A percentile compares a stretch with the other conserved stretches of the same genome.
phyloP scores from a whole-genome alignment of 2,113 vertebrate genomes.

The Trichomycterus rosablanca region DNA sequence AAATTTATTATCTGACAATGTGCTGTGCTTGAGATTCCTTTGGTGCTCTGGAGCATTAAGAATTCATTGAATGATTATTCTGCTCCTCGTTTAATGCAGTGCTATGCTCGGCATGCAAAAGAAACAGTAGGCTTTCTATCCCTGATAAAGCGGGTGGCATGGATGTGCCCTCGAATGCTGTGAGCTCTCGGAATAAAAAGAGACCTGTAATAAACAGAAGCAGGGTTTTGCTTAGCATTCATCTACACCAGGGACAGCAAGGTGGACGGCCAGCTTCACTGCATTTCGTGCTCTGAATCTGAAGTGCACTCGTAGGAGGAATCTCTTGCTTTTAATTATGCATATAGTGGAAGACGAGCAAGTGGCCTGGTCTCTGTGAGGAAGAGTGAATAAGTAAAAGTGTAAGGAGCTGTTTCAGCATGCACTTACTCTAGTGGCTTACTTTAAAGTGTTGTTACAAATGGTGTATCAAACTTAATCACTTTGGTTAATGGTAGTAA shows the following conservation, averaged over 20 bases:
- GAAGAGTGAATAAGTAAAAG: slow-evolving; percentile 50
- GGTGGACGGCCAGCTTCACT: neutral
- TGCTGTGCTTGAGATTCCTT: slow-evolving; percentile 10
- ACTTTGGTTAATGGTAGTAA: too few relatives aligned
- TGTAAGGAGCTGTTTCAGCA: slow-evolving; percentile 26
- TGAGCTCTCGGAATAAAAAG: slow-evolving; percentile 1
- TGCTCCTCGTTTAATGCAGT: slow-evolving; percentile 13
- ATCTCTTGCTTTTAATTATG: slow-evolving; percentile 44
- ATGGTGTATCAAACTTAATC: too few relatives aligned
- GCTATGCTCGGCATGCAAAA: neutral
- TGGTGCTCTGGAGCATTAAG: slow-evolving; percentile 18
- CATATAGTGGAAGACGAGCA: slow-evolving; percentile 32
- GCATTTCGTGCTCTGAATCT: slow-evolving; percentile 12
- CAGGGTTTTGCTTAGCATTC: neutral
- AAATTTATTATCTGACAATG: slow-evolving; percentile 28
- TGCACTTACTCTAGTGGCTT: too few relatives aligned
- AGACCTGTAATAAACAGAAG: neutral
- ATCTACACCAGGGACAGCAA: neutral
- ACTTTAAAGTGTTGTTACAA: too few relatives aligned
- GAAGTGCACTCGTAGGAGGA: neutral
- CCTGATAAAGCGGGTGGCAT: slow-evolving; percentile 14
- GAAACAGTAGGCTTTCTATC: slow-evolving; percentile 12
- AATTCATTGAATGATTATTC: slow-evolving; percentile 27
- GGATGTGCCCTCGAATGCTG: neutral
- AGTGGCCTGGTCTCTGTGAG: slow-evolving; percentile 30